Evolutionary conservation across 2,113 vertebrate species (phyloP), one percentile per base, ranked within the genome.

Genomic region (Paratilapia polleni): DNA sequence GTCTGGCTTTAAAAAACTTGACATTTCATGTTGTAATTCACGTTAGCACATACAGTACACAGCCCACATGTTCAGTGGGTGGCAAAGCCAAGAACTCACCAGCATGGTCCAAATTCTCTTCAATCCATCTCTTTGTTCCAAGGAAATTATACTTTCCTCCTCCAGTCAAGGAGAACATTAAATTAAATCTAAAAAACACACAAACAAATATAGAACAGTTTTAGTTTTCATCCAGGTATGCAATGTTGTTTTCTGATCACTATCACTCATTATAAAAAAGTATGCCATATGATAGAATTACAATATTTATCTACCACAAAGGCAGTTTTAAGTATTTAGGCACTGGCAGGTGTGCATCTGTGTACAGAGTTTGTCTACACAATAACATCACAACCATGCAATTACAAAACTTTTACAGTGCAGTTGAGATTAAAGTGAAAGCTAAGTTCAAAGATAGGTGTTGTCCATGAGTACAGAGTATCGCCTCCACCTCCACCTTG

Each of bases 121-220:
- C 95, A 36, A 97, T 90, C 96, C 95, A 96, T 22, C 91, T 93
- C 89, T 95, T 97, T 66, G 96, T 96, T 73, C 96, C 96, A 3
- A 95, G 83, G 82, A 95, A 97, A 84, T 96, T 96, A 80, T 96
- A 95, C 73, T 96, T 97, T 43, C 96, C 96, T 77, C 95, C 95
- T 73, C 96, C 96, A 5, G 95, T 95, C 56, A 96, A 88, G 11
- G 96, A 94, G 78, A 97, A 96, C 86, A 97, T 93, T 22, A 93
- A 80, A 88, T 91, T 63, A 76, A 82, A 94, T 60, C 92, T 91
- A 41, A 57, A 89, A 90, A 6, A 63, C 14, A 91, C 8, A 63
- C 14, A 17, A 84, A 0, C 38, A 62, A 15, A n/a, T 6, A 36
- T 36, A 59, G 6, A 76, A 31, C 22, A 6, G 8, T 19, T 19